Base-by-base conservation (phyloP, 2,797 vertebrate genomes). In the Pogoniulus pusillus region DNA sequence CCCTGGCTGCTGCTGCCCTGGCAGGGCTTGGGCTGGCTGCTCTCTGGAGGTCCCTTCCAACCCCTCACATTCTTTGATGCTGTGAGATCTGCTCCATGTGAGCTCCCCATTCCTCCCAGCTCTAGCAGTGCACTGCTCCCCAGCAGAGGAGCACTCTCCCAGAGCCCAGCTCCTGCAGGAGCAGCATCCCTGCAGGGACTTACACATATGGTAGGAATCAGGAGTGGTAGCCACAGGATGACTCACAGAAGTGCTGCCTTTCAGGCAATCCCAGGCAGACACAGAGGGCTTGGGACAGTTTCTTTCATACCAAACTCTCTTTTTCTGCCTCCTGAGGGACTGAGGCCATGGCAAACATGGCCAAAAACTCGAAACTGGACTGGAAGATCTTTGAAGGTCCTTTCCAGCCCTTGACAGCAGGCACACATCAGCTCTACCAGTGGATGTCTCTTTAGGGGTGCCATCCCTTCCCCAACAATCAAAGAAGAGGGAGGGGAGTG, bases 121-220 rank as follows among this genome's bases (percentile, higher is more conserved):
- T 79, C 79, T 37, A 63, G 30, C 24, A 39, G 41, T 60, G 16
- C 9, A 16, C 51, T 84, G 30, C 77, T 70, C 26, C 41, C 39
- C 77, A 75, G 15, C 35, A 11, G 0, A 0, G 26, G 64, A 87
- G 13, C 0, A 0, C 7, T 79, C 6, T 30, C 2, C 27, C 7
- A 55, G 41, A 66, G 71, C 54, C 39, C 13, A 78, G 18, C 74
- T 89, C 23, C 29, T 71, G 7, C 63, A 30, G 54, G 34, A 75
- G 14, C 39, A 63, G 5, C 32, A 26, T 60, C 14, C 37, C 22
- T 62, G 5, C 82, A 29, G 74, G 82, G 72, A 39, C 60, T 27
- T 27, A n/a, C 26, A 19, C 8, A 6, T 80, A 29, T 27, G 66
- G 18, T 85, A 32, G 47, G 87, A 68, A 76, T 37, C 59, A 89